phyloP scores from a whole-genome alignment of 2,113 vertebrate species.

The Ailurus styani region DNA sequence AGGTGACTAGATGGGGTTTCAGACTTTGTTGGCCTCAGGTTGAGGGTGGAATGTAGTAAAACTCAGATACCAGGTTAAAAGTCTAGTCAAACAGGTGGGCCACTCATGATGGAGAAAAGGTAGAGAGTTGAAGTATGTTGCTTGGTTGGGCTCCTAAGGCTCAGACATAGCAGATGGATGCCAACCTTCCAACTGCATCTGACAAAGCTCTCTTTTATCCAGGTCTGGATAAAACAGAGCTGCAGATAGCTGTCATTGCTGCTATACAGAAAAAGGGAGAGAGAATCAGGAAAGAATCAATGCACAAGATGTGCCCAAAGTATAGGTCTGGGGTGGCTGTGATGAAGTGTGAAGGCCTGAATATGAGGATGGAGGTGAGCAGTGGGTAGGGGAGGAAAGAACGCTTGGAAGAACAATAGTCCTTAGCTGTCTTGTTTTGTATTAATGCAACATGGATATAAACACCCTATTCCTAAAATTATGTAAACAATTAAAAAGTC shows the following conservation, averaged over 20 bases:
- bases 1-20: background rate
- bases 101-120: background rate
- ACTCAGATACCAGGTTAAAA: background rate
- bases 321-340: background rate
- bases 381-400: background rate
- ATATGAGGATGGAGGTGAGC: background rate
- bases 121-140: background rate
- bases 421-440: background rate
- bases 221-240: background rate
- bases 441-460: background rate
- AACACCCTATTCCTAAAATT: background rate
- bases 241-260: background rate
- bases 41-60: background rate
- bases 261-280: background rate
- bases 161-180: background rate
- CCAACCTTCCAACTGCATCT: background rate
- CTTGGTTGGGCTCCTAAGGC: background rate
- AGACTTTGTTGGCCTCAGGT: background rate
- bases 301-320: fast-evolving
- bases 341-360: background rate
- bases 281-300: background rate
- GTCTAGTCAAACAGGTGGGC: background rate
- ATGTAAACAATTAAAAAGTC: background rate
- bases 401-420: background rate
- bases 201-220: background rate